Percentiles rank a stretch among this genome's conserved stretches.
Conservation (phyloP, 2,888 invertebrate species). For the Orthosia gracilis region DNA sequence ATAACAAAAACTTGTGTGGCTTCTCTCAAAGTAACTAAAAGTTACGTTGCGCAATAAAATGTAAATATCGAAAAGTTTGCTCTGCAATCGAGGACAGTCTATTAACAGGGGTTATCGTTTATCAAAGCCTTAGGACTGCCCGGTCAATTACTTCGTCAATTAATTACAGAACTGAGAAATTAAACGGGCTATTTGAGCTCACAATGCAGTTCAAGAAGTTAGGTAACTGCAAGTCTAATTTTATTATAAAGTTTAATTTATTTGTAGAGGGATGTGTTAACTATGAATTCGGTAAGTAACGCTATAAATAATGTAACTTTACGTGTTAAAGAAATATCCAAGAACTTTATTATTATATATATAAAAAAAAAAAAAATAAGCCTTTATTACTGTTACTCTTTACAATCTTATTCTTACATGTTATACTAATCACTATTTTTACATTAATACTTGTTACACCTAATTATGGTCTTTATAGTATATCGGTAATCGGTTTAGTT, state of each 20-base stretch:
- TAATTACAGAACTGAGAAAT: slow-evolving; percentile 39
- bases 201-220: slow-evolving; percentile 17
- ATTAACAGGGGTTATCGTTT: slow-evolving; percentile 18
- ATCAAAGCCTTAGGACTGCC: slow-evolving; percentile 43
- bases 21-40: slow-evolving; percentile 25
- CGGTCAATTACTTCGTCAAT: slow-evolving; percentile 37
- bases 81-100: slow-evolving; percentile 29
- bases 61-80: slow-evolving; percentile 20
- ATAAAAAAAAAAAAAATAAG: too few relatives aligned
- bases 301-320: too few relatives aligned
- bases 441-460: too few relatives aligned
- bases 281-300: too few relatives aligned
- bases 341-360: too few relatives aligned
- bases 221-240: slow-evolving; percentile 5
- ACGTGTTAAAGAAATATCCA: too few relatives aligned
- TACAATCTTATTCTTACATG: too few relatives aligned
- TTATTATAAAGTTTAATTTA: slow-evolving; percentile 10
- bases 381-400: too few relatives aligned
- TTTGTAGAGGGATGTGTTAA: background rate
- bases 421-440: too few relatives aligned
- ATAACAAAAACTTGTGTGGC: background rate
- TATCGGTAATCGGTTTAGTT: too few relatives aligned
- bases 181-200: slow-evolving; percentile 12
- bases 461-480: too few relatives aligned
- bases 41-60: slow-evolving; percentile 33